A percentile compares a stretch with the other conserved stretches of the same genome.
Evolutionary conservation across 2,113 vertebrate genomes (phyloP).

Genomic region (pig (Sus scrofa)): T2T-Sscrofa CM000819.6:99033001-99033500

Average conservation of each 20-base stretch:
- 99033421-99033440: background rate
- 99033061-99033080: background rate
- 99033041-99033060: background rate
- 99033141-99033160: background rate
- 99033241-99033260: background rate
- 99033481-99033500: background rate
- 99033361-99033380: background rate
- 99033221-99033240: background rate
- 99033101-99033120: background rate
- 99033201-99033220: conserved; percentile 27
- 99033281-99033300: background rate
- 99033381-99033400: background rate
- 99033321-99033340: background rate
- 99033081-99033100: conserved; percentile 16
- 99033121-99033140: background rate
- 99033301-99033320: background rate
- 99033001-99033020: background rate
- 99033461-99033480: background rate
- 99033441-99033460: background rate
- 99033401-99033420: no score
- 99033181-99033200: background rate
- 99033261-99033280: conserved; percentile 23
- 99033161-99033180: background rate
- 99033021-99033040: background rate
- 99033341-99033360: background rate